Conservation (phyloP, 2,113 vertebrate genomes). For the Channa maculata region DNA sequence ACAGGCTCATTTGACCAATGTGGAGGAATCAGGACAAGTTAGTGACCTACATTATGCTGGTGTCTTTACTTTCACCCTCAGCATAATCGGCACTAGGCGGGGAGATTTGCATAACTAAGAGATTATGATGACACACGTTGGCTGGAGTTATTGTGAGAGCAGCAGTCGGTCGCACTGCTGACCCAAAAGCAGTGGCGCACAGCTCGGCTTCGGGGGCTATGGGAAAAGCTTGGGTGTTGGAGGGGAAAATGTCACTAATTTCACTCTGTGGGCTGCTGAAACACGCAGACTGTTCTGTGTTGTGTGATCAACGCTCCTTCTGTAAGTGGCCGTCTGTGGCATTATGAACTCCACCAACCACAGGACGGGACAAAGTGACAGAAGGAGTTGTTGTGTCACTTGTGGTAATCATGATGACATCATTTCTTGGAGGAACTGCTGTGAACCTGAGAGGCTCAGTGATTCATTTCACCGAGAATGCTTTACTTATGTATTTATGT, state of each 20-base stretch:
- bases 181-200: slow-evolving; percentile 64
- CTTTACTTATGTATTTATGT: neutral
- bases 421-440: slow-evolving; percentile 49
- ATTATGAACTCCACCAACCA: slow-evolving; percentile 52
- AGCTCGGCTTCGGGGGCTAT: slow-evolving; percentile 70
- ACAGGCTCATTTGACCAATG: slow-evolving; percentile 47
- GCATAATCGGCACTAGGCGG: slow-evolving; percentile 56
- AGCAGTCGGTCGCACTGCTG: slow-evolving; percentile 69
- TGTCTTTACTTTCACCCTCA: slow-evolving; percentile 72
- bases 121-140: slow-evolving; percentile 78
- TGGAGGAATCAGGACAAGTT: slow-evolving; percentile 60
- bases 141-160: slow-evolving; percentile 72
- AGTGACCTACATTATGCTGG: slow-evolving; percentile 73
- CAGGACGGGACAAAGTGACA: slow-evolving; percentile 70
- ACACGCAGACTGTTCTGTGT: slow-evolving; percentile 87
- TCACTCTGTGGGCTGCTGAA: slow-evolving; percentile 87
- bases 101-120: slow-evolving; percentile 80
- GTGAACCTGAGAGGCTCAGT: slow-evolving; percentile 33
- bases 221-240: slow-evolving; percentile 88
- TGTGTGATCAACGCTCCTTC: slow-evolving; percentile 67
- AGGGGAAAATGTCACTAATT: slow-evolving; percentile 89
- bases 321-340: slow-evolving; percentile 70
- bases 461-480: slow-evolving; percentile 23
- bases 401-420: slow-evolving; percentile 62
- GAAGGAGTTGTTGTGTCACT: slow-evolving; percentile 46